Evolutionary conservation across 2,888 invertebrate genomes (phyloP), one percentile per base, ranked within the genome.

Genomic region (Parapristionchus giblindavisi): DNA sequence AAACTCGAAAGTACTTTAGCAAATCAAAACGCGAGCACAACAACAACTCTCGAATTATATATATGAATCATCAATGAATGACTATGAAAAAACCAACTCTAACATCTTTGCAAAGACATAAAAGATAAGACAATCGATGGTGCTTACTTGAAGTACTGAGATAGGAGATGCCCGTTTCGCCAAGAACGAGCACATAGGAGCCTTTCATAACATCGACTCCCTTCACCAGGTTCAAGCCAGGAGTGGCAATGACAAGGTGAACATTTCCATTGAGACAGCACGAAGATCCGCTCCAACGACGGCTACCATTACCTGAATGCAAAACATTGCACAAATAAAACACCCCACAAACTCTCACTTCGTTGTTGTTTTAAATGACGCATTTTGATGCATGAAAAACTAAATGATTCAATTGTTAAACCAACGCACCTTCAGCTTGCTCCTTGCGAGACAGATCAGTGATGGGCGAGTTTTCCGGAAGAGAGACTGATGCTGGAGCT

Each of bases 381-480:
- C n/a, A n/a, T n/a, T n/a, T n/a, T n/a, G n/a, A n/a, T n/a, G n/a
- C n/a, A n/a, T n/a, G n/a, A n/a, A n/a, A n/a, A n/a, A n/a, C n/a
- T 29, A 48, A 21, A n/a, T 21, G 14, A 32, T 6, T 6, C 21
- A 6, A 3, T 1, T 32, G 32, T 17, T 48, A 48, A 8, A 27
- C 27, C 1, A 6, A 48, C 29, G 52, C 54, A 86, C 86, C 89
- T 96, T 94, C 88, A 96, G 93, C 90, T 98, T 98, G 82, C 96
- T 94, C 88, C 99, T 91, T 90, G 99, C 98, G 89, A 97, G 97
- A 91, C 98, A 96, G 89, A 99, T 99, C 91, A 98, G 98, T 91
- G 97, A 96, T 98, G 92, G 80, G 99, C 99, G 90, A 99, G 91
- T 91, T 99, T 99, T 91, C 99, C 92, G 78, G 99, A 99, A 81